Evolutionary conservation across 2,797 vertebrate species (phyloP).

Genomic region (Falco peregrinus): DNA sequence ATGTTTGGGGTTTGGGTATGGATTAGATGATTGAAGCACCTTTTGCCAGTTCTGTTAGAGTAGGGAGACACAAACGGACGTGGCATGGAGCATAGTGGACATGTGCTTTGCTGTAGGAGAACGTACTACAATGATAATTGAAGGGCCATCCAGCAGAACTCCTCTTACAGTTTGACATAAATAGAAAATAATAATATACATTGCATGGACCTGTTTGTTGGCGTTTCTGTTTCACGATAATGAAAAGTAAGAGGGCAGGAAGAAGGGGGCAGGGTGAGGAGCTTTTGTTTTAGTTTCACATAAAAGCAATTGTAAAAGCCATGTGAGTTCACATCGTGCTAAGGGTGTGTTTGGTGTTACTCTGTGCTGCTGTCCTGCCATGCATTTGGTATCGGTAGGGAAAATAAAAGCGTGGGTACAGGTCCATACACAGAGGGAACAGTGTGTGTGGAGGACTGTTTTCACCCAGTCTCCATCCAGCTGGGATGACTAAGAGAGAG

Average conservation of each 20-base stretch:
- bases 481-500: conserved; percentile 24
- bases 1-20: background rate
- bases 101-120: background rate
- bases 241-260: background rate
- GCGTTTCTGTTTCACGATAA: background rate
- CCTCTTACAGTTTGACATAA: background rate
- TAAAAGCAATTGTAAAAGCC: background rate
- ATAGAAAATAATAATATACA: background rate
- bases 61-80: background rate
- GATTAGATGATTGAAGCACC: background rate
- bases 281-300: background rate
- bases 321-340: fast-evolving
- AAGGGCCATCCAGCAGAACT: background rate
- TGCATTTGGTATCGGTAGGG: background rate
- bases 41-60: background rate
- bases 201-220: background rate
- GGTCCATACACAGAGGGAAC: background rate
- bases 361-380: background rate
- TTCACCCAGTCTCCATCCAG: conserved; percentile 14
- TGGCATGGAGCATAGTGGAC: background rate
- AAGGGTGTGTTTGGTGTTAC: background rate
- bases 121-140: fast-evolving
- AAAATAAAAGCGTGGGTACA: background rate
- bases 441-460: background rate
- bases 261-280: background rate